Evolutionary conservation across 2,113 vertebrate genomes (phyloP).

Genomic region (Anoura caudifer): DNA sequence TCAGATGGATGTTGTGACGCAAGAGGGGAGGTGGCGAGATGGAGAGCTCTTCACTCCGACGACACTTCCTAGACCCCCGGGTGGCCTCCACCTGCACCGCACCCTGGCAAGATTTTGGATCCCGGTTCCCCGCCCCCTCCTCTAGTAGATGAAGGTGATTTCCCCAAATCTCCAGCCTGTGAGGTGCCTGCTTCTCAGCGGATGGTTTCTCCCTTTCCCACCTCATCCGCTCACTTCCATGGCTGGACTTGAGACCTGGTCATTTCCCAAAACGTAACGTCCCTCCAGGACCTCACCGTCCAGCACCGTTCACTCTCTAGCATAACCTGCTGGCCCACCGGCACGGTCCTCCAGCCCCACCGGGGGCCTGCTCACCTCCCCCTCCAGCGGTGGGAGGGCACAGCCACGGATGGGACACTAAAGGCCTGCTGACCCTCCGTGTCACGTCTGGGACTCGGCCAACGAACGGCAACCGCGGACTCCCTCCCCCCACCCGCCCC

Average conservation of each 20-base stretch:
- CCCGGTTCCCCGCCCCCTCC: neutral
- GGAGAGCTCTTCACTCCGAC: neutral
- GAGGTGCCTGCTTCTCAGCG: neutral
- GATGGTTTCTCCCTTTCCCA: neutral
- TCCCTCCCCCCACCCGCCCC: too few relatives aligned
- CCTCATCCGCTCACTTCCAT: neutral
- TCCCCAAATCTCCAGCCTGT: neutral
- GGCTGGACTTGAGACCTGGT: neutral
- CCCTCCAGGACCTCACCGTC: neutral
- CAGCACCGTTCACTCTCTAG: neutral
- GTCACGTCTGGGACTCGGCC: too few relatives aligned
- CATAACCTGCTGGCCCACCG: neutral
- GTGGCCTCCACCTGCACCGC: neutral
- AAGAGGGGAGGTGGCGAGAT: neutral
- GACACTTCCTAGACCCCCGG: neutral
- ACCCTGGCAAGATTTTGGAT: neutral
- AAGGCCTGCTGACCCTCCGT: too few relatives aligned
- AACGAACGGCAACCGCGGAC: too few relatives aligned
- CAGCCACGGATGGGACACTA: too few relatives aligned
- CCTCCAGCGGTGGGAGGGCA: neutral
- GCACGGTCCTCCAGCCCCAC: neutral
- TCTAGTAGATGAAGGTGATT: neutral
- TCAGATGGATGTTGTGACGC: neutral
- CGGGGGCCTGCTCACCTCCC: neutral
- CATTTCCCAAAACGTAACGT: neutral